phyloP scores from a whole-genome alignment of 2,113 vertebrate genomes.

The Talpa occidentalis region DNA sequence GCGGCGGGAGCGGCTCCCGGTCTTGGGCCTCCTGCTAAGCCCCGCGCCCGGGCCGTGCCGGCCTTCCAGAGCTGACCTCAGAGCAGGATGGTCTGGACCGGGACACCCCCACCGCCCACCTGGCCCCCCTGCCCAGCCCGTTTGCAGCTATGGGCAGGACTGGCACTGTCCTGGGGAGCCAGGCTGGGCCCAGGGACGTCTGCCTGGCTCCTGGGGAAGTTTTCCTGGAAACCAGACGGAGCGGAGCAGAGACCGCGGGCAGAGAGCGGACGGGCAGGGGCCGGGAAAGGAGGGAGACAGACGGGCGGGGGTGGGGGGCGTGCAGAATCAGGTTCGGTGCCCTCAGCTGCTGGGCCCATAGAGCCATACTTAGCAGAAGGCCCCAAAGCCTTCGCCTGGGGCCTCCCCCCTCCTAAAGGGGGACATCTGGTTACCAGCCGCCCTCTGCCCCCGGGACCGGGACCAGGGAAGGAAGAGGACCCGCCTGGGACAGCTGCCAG shows the following conservation, averaged over 20 bases:
- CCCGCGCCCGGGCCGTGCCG: rapidly evolving
- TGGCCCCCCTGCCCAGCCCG: too few species aligned
- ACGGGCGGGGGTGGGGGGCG: neutral
- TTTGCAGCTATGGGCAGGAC: neutral
- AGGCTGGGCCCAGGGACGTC: neutral
- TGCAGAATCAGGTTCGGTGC: neutral
- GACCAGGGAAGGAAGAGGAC: neutral
- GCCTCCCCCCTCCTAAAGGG: rapidly evolving
- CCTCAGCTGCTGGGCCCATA: neutral
- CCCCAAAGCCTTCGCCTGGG: neutral
- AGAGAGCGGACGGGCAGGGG: neutral
- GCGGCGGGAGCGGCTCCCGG: too few species aligned
- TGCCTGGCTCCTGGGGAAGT: neutral
- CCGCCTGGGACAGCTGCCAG: neutral
- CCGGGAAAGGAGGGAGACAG: neutral
- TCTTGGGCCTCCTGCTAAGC: neutral
- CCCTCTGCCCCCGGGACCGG: neutral
- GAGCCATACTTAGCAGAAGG: neutral
- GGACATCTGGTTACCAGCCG: conserved; percentile 32
- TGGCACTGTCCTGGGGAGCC: neutral
- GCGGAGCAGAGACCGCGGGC: neutral
- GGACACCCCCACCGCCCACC: neutral
- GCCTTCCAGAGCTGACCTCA: neutral
- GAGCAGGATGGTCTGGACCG: neutral
- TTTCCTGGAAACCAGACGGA: conserved; percentile 53